phyloP scores from a whole-genome alignment of 2,113 vertebrate species.

The Atractosteus spatula region DNA sequence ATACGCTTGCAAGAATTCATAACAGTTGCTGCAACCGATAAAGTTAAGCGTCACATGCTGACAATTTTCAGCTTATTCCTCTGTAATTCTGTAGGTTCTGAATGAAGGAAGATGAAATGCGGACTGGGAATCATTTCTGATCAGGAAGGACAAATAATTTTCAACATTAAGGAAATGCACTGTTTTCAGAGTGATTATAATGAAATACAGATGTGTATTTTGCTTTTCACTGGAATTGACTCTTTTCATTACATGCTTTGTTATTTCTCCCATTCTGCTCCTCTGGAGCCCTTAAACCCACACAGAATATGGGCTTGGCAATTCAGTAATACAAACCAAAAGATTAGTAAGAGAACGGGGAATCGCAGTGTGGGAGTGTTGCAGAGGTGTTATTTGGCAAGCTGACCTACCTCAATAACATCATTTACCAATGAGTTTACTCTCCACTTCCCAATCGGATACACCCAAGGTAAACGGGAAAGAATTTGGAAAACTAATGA shows the following conservation, averaged over 20 bases:
- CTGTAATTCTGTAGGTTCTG: conserved; percentile 41
- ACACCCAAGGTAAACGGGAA: conserved; percentile 70
- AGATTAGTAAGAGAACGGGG: conserved; percentile 27
- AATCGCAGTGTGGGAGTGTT: conserved; percentile 24
- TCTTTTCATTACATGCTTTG: conserved; percentile 53
- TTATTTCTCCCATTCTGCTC: conserved; percentile 47
- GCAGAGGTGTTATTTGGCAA: conserved; percentile 34
- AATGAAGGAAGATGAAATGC: conserved; percentile 59
- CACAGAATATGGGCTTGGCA: conserved; percentile 60
- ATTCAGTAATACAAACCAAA: conserved; percentile 40
- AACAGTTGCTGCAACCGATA: conserved; percentile 53
- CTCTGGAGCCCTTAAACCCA: conserved; percentile 52
- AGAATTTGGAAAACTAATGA: conserved; percentile 65
- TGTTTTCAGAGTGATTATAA: conserved; percentile 68
- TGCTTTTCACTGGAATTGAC: conserved; percentile 44
- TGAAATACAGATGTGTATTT: conserved; percentile 68
- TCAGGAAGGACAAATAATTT: conserved; percentile 70
- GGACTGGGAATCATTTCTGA: conserved; percentile 60
- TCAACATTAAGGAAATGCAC: conserved; percentile 68
- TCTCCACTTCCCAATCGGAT: conserved; percentile 51
- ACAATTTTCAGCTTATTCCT: conserved; percentile 64
- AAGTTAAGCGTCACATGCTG: conserved; percentile 68
- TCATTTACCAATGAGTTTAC: conserved; percentile 2
- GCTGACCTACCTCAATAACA: conserved; percentile 19
- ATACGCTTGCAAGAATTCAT: conserved; percentile 50